Base-by-base conservation (phyloP, 1,140 invertebrate genomes). In the Brachystomella parvula region DNA sequence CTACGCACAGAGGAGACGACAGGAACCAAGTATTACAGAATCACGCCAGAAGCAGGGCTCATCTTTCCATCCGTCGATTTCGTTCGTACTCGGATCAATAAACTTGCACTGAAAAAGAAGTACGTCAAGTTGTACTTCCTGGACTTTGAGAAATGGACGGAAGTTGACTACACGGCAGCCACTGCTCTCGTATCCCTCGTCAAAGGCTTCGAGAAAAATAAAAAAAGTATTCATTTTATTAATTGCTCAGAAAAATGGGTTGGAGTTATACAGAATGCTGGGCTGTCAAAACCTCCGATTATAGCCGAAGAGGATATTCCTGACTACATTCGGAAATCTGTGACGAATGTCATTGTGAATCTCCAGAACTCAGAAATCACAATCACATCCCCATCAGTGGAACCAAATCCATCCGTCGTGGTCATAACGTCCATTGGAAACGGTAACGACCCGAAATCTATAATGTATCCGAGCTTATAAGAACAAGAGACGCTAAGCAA, bases 41-140 rank as follows among this genome's bases (percentile, higher is more conserved):
- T 94, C 29, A 87, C 86, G 1, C 89, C 1, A 85, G 86, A 65
- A 88, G 90, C 66, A 90, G 71, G 90, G 67, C 77, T 95, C 0
- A 90, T 90, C 73, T 95, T 94, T 76, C 90, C 92, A 0, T 88
- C 89, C 2, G 86, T 92, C 19, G 92, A 94, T 74, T 92, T 91
- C 76, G 85, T 94, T 21, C 83, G 89, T 64, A 82, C 86, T 9
- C 87, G 83, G 26, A 86, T 94, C 19, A 59, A 66, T 17, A 73
- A 70, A 53, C 39, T 71, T n/a, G 47, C 35, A n/a, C 39, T 68
- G n/a, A 71, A 69, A 60, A 19, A 71, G 24, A 67, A 70, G 29
- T 17, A 33, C 19, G 31, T 39, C 1, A 19, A 24, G 0, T 35
- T 69, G 2, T 24, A 69, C 26, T 47, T 70, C 0, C 53, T 73